Evolutionary conservation across 2,797 vertebrate species (phyloP).

Genomic region (Staurois parvus): DNA sequence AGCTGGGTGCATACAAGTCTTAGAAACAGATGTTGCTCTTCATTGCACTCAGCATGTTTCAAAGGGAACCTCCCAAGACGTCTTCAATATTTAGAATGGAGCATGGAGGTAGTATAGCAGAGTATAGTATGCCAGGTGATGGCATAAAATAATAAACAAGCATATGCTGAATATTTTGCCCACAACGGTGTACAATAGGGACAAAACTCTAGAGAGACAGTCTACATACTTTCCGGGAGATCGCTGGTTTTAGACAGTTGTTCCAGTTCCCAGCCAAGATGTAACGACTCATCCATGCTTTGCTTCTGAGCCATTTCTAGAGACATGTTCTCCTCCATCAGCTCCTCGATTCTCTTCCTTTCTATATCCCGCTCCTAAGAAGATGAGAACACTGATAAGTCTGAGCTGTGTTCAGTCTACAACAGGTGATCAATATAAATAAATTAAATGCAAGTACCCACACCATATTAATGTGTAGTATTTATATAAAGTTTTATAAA

Average conservation of each 20-base stretch:
- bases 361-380: constrained; percentile 92
- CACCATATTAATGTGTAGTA: too few species aligned
- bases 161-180: neutral
- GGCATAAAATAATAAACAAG: neutral
- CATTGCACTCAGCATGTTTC: neutral
- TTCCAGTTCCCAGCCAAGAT: constrained; percentile 97
- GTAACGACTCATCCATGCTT: constrained; percentile 97
- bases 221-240: constrained; percentile 84
- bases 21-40: neutral
- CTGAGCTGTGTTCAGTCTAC: neutral
- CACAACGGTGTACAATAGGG: neutral
- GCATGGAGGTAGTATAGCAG: neutral
- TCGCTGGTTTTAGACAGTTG: constrained; percentile 95
- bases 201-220: neutral
- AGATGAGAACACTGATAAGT: constrained; percentile 19
- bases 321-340: constrained; percentile 95
- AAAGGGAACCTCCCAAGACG: neutral
- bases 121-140: neutral
- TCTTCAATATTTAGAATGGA: neutral
- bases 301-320: constrained; percentile 98
- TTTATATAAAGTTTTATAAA: too few species aligned
- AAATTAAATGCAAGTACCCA: too few species aligned
- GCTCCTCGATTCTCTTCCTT: constrained; percentile 94
- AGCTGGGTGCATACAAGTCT: too few species aligned
- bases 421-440: neutral